Evolutionary conservation across 2,797 vertebrate species (phyloP), one percentile per base, ranked within the genome.

Genomic region (Tympanoctomys barrerae): DNA sequence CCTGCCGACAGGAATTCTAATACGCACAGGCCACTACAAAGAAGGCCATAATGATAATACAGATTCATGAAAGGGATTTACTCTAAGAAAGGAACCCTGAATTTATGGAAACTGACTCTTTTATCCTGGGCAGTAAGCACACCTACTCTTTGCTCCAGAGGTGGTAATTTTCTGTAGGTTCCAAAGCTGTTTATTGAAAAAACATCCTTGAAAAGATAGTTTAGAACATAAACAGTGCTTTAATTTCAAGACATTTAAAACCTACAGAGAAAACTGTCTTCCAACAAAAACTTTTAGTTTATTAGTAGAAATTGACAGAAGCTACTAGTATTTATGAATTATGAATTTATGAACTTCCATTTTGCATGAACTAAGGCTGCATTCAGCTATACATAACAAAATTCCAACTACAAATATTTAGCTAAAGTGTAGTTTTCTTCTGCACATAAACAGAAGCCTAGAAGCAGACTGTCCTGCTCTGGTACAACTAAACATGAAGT

Each of bases 281-380:
- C 31, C 59, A 91, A 71, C 24, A 91, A 68, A 89, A 77, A 81
- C 7, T 28, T 78, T 16, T 33, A 82, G 39, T 84, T 89, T 84
- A 54, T 87, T 68, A 73, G n/a, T 83, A 90, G 26, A 88, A 93
- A 90, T 59, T 36, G n/a, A 18, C 39, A 86, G 80, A 89, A 89
- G 18, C 42, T 46, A 84, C 46, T 84, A 12, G 46, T 68, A n/a
- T 68, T 49, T 68, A 85, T 49, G 82, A 68, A 85, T 68, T 26
- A 88, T n/a, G n/a, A n/a, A n/a, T n/a, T n/a, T n/a, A n/a, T n/a
- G n/a, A n/a, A n/a, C n/a, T 83, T 10, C 42, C 71, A 84, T 83
- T 84, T 90, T 78, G 33, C 39, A 86, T 68, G 71, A 94, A 33
- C 52, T 75, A 36, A 61, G 28, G n/a, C 33, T 86, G 10, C 78